Evolutionary conservation across 2,888 invertebrate species (phyloP).

Genomic region (Nysson spinosus): DNA sequence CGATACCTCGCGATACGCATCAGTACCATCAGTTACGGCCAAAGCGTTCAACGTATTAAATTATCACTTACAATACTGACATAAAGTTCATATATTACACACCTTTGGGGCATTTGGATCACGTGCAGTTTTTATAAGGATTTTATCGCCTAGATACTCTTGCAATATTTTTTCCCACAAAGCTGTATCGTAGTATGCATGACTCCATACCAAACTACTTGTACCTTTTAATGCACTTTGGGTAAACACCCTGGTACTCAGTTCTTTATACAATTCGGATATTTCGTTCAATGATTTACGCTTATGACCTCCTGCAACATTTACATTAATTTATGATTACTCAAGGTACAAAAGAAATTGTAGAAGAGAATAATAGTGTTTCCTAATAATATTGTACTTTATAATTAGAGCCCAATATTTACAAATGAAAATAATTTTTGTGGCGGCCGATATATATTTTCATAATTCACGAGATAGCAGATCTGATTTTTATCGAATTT

Average conservation of each 20-base stretch:
- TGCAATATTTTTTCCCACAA: constrained; percentile 89
- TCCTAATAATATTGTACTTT: too few relatives aligned
- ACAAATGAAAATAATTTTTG: too few relatives aligned
- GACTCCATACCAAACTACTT: constrained; percentile 88
- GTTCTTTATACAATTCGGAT: constrained; percentile 80
- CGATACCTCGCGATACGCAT: too few relatives aligned
- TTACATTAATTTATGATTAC: too few relatives aligned
- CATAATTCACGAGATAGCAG: too few relatives aligned
- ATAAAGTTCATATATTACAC: constrained; percentile 11
- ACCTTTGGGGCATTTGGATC: constrained; percentile 81
- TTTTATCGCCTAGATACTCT: constrained; percentile 81
- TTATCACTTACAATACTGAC: background rate
- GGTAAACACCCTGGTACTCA: constrained; percentile 83
- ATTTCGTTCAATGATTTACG: constrained; percentile 81
- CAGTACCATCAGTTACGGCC: too few relatives aligned
- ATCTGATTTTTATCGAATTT: too few relatives aligned
- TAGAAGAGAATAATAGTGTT: background rate
- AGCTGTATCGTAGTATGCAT: constrained; percentile 92
- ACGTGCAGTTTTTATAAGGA: constrained; percentile 81
- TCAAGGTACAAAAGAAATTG: background rate
- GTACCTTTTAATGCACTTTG: constrained; percentile 84
- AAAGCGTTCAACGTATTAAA: too few relatives aligned
- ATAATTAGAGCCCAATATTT: too few relatives aligned
- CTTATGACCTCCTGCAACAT: constrained; percentile 78
- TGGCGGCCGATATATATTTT: too few relatives aligned